phyloP scores from a whole-genome alignment of 2,113 vertebrate species.

The Cephalophus harveyi region DNA sequence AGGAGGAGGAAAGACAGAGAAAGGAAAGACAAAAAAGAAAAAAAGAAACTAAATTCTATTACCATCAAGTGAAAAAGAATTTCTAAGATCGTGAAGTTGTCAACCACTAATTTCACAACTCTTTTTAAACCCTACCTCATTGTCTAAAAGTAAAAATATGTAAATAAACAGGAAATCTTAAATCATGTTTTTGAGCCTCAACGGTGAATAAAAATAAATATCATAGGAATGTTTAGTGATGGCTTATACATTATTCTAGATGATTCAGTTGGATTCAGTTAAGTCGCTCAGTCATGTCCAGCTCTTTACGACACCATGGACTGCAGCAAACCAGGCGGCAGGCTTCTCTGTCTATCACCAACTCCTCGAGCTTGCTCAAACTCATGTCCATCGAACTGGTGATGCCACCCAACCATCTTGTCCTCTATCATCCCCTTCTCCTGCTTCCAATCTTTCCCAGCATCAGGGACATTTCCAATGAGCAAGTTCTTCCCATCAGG shows the following conservation, averaged over 20 bases:
- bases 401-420: background rate
- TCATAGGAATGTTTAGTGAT: background rate
- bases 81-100: background rate
- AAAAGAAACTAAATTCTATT: background rate
- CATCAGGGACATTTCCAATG: background rate
- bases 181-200: background rate
- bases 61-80: background rate
- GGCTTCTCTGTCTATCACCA: background rate
- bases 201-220: background rate
- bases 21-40: background rate
- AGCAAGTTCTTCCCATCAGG: background rate
- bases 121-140: background rate
- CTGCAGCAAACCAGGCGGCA: background rate
- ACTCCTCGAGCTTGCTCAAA: background rate
- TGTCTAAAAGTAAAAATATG: background rate
- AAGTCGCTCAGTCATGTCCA: background rate
- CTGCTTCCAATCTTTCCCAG: background rate
- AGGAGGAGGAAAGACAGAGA: too few species aligned
- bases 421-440: background rate
- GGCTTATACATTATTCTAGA: background rate
- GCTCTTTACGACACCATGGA: background rate
- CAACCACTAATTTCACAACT: background rate
- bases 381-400: fast-evolving
- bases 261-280: background rate
- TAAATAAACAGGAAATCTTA: background rate